These are phyloP conservation scores for Lomographa bimaculata DNA, from an alignment of 2,888 invertebrate genomes.

Conservation along the genomic window DNA sequence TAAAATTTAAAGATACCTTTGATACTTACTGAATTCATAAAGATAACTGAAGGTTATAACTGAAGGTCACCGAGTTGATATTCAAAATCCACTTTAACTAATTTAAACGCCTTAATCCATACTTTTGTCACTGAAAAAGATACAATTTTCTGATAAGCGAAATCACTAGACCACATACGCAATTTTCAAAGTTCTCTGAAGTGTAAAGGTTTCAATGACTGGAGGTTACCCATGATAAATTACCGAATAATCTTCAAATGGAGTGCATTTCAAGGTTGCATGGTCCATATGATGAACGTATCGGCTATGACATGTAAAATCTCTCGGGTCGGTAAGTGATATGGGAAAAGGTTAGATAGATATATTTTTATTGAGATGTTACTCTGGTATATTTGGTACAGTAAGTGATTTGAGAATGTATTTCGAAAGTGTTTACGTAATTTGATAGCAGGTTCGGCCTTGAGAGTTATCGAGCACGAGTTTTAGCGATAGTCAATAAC, in stretches of 20 bases:
- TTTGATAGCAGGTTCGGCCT: slow-evolving; percentile 9
- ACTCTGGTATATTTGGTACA: too few relatives aligned
- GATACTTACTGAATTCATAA: too few relatives aligned
- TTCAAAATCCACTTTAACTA: too few relatives aligned
- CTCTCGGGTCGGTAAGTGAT: slow-evolving; percentile 11
- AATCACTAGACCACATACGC: slow-evolving; percentile 1
- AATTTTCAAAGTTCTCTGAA: neutral
- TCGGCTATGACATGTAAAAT: slow-evolving; percentile 5
- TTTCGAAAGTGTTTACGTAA: slow-evolving; percentile 17
- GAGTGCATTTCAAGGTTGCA: slow-evolving; percentile 21
- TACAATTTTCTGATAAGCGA: slow-evolving; percentile 13
- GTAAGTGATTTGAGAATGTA: slow-evolving; percentile 13
- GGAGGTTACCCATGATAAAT: slow-evolving; percentile 12
- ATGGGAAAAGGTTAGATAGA: slow-evolving; percentile 4
- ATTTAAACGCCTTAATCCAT: too few relatives aligned
- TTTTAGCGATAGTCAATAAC: too few relatives aligned
- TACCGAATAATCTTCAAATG: neutral
- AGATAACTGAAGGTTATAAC: too few relatives aligned
- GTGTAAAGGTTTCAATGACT: neutral
- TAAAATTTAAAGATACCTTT: too few relatives aligned
- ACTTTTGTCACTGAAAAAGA: too few relatives aligned
- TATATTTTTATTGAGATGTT: too few relatives aligned
- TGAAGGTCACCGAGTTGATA: too few relatives aligned
- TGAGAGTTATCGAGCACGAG: too few relatives aligned
- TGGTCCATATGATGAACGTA: slow-evolving; percentile 17